Conservation (phyloP, 2,113 vertebrate species). For the Nycticorax nycticorax region DNA sequence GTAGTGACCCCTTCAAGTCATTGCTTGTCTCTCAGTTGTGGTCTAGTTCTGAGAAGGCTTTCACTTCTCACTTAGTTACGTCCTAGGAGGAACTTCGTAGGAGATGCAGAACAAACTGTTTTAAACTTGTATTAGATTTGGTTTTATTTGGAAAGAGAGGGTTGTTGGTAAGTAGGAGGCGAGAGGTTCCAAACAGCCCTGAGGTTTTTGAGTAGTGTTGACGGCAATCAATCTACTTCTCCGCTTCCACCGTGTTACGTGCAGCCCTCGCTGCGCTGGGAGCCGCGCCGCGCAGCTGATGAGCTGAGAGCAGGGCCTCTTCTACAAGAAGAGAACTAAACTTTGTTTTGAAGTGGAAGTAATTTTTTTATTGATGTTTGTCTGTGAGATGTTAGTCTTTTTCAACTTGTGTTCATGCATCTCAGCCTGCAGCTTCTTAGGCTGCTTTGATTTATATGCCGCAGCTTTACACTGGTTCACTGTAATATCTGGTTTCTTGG, state of each 20-base stretch:
- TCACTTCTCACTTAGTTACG: neutral
- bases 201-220: neutral
- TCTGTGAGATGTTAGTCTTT: neutral
- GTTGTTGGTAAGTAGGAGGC: neutral
- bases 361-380: neutral
- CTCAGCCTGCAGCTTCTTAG: neutral
- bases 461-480: neutral
- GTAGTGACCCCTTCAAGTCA: neutral
- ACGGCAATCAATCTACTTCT: neutral
- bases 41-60: neutral
- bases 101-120: neutral
- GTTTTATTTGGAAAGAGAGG: neutral
- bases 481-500: neutral
- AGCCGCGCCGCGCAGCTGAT: neutral
- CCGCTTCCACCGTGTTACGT: rapidly evolving
- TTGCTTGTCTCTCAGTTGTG: neutral
- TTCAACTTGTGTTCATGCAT: neutral
- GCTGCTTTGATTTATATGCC: neutral
- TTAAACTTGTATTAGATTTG: neutral
- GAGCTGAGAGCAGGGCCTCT: neutral
- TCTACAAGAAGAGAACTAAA: neutral
- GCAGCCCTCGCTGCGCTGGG: neutral
- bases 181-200: neutral
- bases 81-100: neutral
- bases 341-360: neutral